Evolutionary conservation across 2,888 invertebrate genomes (phyloP).

Genomic region (Agrotis ipsilon): DNA sequence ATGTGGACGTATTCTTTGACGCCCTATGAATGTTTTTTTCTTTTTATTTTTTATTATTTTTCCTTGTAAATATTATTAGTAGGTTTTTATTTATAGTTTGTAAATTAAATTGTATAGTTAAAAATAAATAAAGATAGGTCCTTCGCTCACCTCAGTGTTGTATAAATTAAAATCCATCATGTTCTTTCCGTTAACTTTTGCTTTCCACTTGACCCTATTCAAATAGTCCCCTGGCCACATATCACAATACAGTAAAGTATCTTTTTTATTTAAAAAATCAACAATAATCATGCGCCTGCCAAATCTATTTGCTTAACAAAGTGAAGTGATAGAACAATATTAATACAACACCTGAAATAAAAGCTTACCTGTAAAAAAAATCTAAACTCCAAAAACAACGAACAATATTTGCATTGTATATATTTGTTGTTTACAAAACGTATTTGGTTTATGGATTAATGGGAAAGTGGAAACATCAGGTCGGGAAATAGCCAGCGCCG

Average conservation of each 20-base stretch:
- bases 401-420: not conserved
- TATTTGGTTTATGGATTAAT: conserved; percentile 25
- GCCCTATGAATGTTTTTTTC: too few species aligned
- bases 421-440: conserved; percentile 16
- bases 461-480: not conserved
- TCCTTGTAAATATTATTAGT: too few species aligned
- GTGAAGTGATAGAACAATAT: not conserved
- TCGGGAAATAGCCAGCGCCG: conserved; percentile 48
- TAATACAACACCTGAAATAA: not conserved
- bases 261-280: not conserved
- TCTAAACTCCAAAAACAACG: not conserved
- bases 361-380: not conserved
- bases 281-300: not conserved
- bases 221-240: too few species aligned
- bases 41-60: too few species aligned
- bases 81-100: too few species aligned
- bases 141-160: too few species aligned
- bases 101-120: too few species aligned
- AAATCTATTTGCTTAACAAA: not conserved
- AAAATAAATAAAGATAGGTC: too few species aligned
- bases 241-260: not conserved
- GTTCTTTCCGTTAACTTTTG: too few species aligned
- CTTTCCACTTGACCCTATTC: too few species aligned
- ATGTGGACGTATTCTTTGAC: too few species aligned
- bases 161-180: too few species aligned